Evolutionary conservation across 2,797 vertebrate genomes (phyloP).

Genomic region (Trichosurus vulpecula): DNA sequence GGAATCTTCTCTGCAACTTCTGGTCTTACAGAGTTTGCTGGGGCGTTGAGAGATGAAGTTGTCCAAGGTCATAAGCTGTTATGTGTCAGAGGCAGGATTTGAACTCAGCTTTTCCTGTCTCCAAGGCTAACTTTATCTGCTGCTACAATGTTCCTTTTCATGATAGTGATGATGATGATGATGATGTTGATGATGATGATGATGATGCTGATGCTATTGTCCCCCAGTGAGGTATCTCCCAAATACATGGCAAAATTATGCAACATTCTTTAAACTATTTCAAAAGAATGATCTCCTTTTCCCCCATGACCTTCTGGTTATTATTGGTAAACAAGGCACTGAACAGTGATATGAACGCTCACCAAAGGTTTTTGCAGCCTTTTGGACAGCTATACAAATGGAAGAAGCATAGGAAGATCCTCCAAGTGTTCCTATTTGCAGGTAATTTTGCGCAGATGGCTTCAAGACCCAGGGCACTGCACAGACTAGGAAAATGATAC

Average conservation of each 20-base stretch:
- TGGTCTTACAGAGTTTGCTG: neutral
- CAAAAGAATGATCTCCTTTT: neutral
- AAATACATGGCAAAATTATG: neutral
- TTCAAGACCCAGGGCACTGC: neutral
- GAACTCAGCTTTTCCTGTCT: neutral
- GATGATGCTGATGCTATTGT: neutral
- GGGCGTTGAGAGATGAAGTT: neutral
- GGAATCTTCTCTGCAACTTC: neutral
- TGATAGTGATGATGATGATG: no score
- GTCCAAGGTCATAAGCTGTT: neutral
- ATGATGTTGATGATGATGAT: no score
- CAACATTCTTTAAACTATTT: neutral
- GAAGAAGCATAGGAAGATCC: neutral
- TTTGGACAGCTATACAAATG: neutral
- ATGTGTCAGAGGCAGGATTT: neutral
- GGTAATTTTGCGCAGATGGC: neutral
- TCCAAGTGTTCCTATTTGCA: neutral
- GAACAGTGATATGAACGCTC: neutral
- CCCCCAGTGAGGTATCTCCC: neutral
- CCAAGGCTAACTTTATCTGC: neutral
- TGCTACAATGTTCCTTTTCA: neutral
- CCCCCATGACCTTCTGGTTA: neutral
- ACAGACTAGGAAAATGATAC: neutral
- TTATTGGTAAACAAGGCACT: neutral
- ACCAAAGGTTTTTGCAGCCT: neutral